These are phyloP conservation scores for Ceratotherium simum DNA, from an alignment of 2,113 vertebrate genomes.

Conservation along the genomic window DNA sequence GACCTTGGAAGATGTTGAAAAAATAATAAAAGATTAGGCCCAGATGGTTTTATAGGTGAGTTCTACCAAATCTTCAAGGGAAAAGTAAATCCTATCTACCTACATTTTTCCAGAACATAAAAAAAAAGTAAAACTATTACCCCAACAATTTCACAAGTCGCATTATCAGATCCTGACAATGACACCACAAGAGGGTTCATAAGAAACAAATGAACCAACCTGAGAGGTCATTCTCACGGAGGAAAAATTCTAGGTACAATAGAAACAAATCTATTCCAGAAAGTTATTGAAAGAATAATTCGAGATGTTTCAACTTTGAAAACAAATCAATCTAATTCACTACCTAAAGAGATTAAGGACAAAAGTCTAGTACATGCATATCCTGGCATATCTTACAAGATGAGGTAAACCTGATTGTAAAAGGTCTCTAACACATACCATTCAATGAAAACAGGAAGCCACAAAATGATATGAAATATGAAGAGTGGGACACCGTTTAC, in stretches of 20 bases:
- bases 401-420: not conserved
- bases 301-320: not conserved
- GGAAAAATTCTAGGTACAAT: not conserved
- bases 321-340: not conserved
- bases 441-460: not conserved
- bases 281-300: not conserved
- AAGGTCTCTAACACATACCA: not conserved
- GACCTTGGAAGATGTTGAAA: not conserved
- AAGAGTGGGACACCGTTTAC: not conserved
- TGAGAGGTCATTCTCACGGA: not conserved
- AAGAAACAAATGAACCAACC: not conserved
- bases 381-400: not conserved
- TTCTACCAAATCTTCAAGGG: not conserved
- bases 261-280: not conserved
- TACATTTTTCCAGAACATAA: not conserved
- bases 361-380: not conserved
- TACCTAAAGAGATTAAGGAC: not conserved
- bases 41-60: not conserved
- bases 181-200: not conserved
- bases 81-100: not conserved
- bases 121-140: not conserved
- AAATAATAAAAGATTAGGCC: not conserved
- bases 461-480: not conserved
- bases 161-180: not conserved
- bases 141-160: not conserved